Base-by-base conservation (phyloP, 2,888 invertebrate genomes). In the Melanchra persicariae region DNA sequence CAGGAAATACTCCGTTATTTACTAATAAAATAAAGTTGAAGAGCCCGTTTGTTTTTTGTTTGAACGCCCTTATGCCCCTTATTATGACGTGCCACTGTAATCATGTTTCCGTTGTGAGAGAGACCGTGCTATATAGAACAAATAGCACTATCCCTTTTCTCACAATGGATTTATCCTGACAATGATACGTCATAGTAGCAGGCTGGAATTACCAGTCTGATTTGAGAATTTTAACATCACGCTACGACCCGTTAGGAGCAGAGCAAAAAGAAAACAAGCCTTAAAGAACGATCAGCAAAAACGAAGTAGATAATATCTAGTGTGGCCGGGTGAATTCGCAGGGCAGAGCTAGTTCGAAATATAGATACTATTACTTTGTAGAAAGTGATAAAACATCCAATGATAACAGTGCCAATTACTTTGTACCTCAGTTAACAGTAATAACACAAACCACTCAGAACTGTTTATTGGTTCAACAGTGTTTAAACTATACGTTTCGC, bases 341-440 rank as follows among this genome's bases (percentile, higher is more conserved):
- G 51, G 7, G 7, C 15, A 51, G 3, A 6, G 7, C 9, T 24
- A 15, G 51, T 51, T 51, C 24, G 12, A 34, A 47, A 51, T 34
- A 68, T 40, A 61, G 0, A 3, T 49, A 57, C 19, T 17, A 47
- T 0, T 0, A 57, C 22, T 22, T 37, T 47, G 45, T 34, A 62
- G 65, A 62, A 79, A 65, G 59, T 66, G 40, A 63, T 81, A 60
- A 70, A 70, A 19, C 19, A 19, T 30, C 12, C n/a, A 37, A 12
- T 52, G 74, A 63, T 75, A 78, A 52, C 49, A 51, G 4, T 37
- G 12, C 7, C 19, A 63, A 12, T 78, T 71, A 79, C 58, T 71
- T 47, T 52, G 51, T 62, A 5, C 1, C 57, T 37, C 60, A 40
- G 55, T 51, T 47, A 58, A 24, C 58, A 40, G 78, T n/a, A n/a